These are phyloP conservation scores for Trissolcus brochymenae DNA, from an alignment of 2,888 invertebrate species.

Conservation along the genomic window DNA sequence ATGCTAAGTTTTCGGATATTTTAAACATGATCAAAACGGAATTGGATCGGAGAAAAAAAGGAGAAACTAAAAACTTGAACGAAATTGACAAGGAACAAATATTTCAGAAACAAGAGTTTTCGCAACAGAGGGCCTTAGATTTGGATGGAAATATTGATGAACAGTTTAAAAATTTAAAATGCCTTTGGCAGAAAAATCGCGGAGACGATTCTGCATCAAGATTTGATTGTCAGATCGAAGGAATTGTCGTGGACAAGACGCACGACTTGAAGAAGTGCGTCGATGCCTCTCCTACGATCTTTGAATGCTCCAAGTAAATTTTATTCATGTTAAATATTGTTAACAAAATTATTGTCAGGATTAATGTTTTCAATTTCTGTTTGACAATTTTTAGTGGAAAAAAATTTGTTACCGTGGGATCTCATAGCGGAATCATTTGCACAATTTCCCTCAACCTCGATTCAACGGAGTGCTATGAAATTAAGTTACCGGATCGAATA, in stretches of 20 bases:
- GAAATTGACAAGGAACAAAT: background rate
- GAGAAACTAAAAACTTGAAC: background rate
- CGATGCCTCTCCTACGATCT: slow-evolving; percentile 85
- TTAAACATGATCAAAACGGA: slow-evolving; percentile 64
- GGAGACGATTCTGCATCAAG: slow-evolving; percentile 50
- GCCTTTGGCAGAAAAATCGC: slow-evolving; percentile 67
- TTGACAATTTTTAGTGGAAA: slow-evolving; percentile 61
- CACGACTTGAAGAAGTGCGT: slow-evolving; percentile 87
- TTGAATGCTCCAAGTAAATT: slow-evolving; percentile 75
- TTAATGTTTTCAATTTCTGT: background rate
- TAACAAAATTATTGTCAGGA: background rate
- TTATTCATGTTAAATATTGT: background rate
- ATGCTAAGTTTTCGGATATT: slow-evolving; percentile 75
- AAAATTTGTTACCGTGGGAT: slow-evolving; percentile 80
- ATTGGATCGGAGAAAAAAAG: background rate
- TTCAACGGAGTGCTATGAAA: slow-evolving; percentile 77
- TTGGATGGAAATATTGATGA: background rate
- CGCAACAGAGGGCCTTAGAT: background rate
- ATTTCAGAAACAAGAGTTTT: background rate
- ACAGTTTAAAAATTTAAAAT: slow-evolving; percentile 12
- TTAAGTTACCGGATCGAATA: slow-evolving; percentile 82
- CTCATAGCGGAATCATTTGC: slow-evolving; percentile 85
- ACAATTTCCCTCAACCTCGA: slow-evolving; percentile 81
- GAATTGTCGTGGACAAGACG: slow-evolving; percentile 74
- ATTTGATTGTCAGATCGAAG: slow-evolving; percentile 17